Evolutionary conservation across 1,140 invertebrate genomes (phyloP), one percentile per base, ranked within the genome.

Genomic region (Pectinophora gossypiella): DNA sequence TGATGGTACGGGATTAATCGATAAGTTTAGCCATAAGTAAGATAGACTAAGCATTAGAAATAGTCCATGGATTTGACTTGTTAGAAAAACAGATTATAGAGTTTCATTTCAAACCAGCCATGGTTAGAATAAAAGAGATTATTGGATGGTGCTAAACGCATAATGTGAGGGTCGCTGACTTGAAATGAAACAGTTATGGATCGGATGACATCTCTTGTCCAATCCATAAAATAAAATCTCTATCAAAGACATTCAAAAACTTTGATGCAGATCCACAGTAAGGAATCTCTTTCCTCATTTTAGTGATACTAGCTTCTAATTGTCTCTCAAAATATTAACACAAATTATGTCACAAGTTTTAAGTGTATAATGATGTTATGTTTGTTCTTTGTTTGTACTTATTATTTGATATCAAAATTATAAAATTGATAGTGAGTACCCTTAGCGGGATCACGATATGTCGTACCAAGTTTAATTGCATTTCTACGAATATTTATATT

Each of bases 231-330:
- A 32, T 21, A 61, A n/a, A n/a, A 56, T 55, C 44, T 54, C 49
- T 60, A 54, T 78, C 64, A 68, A 62, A 54, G 51, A n/a, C 43
- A 47, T 44, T 21, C 44, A 47, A 56, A 50, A 59, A 51, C 55
- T 68, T 61, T 74, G 61, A 55, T 62, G 59, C 58, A 68, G 68
- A 64, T 77, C 68, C 64, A 76, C 60, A 66, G 61, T 76, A 81
- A 73, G 76, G 71, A 81, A 80, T 78, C 63, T 76, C 73, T 82
- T 76, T 84, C 78, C 80, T 87, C 75, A 70, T 67, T 76, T 76
- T 87, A 87, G 84, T 87, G 84, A 87, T 87, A 87, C 76, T 87
- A 87, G 84, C 70, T 83, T 75, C 81, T 87, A 87, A 84, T 80
- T 74, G 53, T 75, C 68, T 76, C 67, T 73, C 65, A 71, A 81